A percentile compares a stretch with the other conserved stretches of the same genome.
Conservation (phyloP, 1,140 invertebrate genomes). For the Chymomyza costata region DNA sequence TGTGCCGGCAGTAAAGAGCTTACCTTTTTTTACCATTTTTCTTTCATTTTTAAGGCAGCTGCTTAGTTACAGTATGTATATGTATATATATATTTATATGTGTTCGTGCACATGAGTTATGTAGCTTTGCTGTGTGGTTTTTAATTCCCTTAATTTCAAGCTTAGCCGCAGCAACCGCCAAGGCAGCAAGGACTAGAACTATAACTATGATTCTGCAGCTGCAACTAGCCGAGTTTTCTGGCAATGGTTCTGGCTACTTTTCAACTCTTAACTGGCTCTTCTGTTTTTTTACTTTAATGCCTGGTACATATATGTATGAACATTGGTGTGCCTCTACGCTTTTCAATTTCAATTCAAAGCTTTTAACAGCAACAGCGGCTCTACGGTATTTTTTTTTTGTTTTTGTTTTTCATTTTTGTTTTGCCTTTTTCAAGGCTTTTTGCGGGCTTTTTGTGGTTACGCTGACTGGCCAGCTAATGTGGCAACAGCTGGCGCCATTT, state of each 20-base stretch:
- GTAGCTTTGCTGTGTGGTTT: conserved; percentile 60
- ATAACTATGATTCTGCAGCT: too few relatives aligned
- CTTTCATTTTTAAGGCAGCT: conserved; percentile 10
- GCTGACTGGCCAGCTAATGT: conserved; percentile 45
- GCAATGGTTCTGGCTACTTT: conserved; percentile 39
- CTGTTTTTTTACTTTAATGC: neutral
- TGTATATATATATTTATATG: conserved; percentile 23
- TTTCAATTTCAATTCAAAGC: conserved; percentile 37
- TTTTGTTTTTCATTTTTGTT: neutral
- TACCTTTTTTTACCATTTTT: conserved; percentile 35
- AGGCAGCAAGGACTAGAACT: conserved; percentile 9
- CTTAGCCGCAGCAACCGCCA: conserved; percentile 56
- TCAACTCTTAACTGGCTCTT: conserved; percentile 12
- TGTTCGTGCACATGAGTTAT: conserved; percentile 45
- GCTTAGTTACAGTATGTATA: conserved; percentile 12
- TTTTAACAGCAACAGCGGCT: conserved; percentile 25
- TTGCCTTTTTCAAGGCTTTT: neutral
- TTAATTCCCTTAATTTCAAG: conserved; percentile 72
- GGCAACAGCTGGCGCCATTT: conserved; percentile 52
- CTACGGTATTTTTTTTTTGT: neutral
- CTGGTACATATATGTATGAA: too few relatives aligned
- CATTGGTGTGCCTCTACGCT: too few relatives aligned
- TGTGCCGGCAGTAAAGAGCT: too few relatives aligned
- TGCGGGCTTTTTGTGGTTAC: conserved; percentile 6
- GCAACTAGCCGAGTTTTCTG: too few relatives aligned